Conservation (phyloP, 2,888 invertebrate species). For the Synergus umbraculus region DNA sequence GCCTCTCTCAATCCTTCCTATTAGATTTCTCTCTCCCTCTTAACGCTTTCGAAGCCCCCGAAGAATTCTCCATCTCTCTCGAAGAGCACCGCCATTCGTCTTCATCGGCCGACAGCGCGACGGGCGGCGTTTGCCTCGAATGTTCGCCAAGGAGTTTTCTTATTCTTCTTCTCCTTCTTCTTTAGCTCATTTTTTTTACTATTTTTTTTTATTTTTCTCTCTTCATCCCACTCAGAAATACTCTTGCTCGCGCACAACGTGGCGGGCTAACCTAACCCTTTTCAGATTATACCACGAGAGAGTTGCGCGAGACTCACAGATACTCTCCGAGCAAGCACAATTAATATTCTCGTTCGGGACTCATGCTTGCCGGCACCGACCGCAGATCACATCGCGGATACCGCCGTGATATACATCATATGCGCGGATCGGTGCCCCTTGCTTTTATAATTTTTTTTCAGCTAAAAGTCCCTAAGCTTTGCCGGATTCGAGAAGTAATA, state of each 20-base stretch:
- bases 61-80: slow-evolving; percentile 66
- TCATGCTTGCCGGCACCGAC: slow-evolving; percentile 64
- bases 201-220: slow-evolving; percentile 58
- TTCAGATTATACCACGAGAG: slow-evolving; percentile 64
- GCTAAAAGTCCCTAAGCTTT: slow-evolving; percentile 16
- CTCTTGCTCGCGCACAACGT: slow-evolving; percentile 64
- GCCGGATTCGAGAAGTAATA: slow-evolving; percentile 21
- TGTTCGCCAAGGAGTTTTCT: slow-evolving; percentile 75
- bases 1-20: slow-evolving; percentile 45
- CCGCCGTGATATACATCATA: slow-evolving; percentile 66
- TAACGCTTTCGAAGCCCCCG: slow-evolving; percentile 57
- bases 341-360: slow-evolving; percentile 71
- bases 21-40: slow-evolving; percentile 53
- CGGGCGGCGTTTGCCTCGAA: slow-evolving; percentile 78
- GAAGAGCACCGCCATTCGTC: slow-evolving; percentile 75
- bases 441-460: slow-evolving; percentile 16
- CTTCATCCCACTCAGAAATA: slow-evolving; percentile 65
- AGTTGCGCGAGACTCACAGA: slow-evolving; percentile 46
- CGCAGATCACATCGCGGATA: slow-evolving; percentile 66
- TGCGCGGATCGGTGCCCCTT: slow-evolving; percentile 46
- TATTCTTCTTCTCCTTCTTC: slow-evolving; percentile 66
- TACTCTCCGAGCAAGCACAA: slow-evolving; percentile 62
- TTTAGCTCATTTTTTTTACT: slow-evolving; percentile 47
- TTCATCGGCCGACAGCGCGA: slow-evolving; percentile 78
- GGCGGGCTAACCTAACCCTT: slow-evolving; percentile 67